Evolutionary conservation across 2,888 invertebrate genomes (phyloP), one percentile per base, ranked within the genome.

Genomic region (Maniola hyperantus): DNA sequence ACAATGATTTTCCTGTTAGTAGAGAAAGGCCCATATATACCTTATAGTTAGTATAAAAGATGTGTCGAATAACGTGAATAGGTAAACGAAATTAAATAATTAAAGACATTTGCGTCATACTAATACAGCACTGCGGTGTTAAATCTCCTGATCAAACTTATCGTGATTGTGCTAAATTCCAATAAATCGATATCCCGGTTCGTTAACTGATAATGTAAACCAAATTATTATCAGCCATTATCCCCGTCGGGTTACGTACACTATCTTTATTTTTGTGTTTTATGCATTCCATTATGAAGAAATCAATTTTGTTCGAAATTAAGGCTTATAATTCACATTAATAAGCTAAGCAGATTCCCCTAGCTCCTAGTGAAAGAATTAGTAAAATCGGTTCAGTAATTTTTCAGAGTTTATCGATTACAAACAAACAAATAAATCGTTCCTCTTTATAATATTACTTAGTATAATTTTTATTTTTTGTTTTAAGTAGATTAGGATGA

Each of bases 181-280:
- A 79, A 81, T 79, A 79, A 78, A 79, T 79, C 76, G 78, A 79
- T 82, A 79, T 76, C 74, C 75, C 72, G 72, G 75, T 76, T 78
- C 77, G 76, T 77, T 78, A 79, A 79, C 78, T 78, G 79, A 80
- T 79, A 79, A 76, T 72, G 73, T 71, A 77, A 77, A 78, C 71
- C 69, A 77, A 39, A 46, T 46, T 46, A 77, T 76, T 77, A 76
- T 76, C 76, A 71, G 72, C 55, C 75, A 72, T 67, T 72, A 71
- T 72, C 64, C 66, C 50, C 66, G 51, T 34, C 55, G 64, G 44
- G 61, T 70, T 69, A 59, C 64, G 66, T 70, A 59, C 63, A n/a
- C 64, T 70, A 70, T 73, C 65, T 71, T 67, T 72, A 70, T 69
- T 69, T 71, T 69, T 60, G 57, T 55, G 33, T 39, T 46, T 58